A percentile compares a stretch with the other conserved stretches of the same genome.
phyloP scores from a whole-genome alignment of 2,113 vertebrate genomes.

The Benitochromis conjunctus region DNA sequence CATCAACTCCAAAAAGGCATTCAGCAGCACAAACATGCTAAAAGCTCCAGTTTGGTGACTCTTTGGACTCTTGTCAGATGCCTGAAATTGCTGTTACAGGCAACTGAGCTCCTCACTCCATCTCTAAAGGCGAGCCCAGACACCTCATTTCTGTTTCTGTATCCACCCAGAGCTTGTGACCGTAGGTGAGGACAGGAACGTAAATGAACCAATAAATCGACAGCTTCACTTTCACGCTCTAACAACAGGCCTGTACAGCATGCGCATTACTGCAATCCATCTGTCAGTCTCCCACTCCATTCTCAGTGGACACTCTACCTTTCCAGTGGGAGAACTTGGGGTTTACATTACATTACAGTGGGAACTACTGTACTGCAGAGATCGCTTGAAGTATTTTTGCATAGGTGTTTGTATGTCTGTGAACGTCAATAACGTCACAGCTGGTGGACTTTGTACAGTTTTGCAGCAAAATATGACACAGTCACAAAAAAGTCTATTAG shows the following conservation, averaged over 20 bases:
- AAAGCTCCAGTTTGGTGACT: background rate
- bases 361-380: background rate
- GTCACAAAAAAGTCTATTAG: background rate
- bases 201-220: background rate
- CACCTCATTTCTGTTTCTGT: background rate
- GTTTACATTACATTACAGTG: background rate
- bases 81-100: background rate
- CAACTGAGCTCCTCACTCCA: background rate
- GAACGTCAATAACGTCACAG: background rate
- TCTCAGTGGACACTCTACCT: background rate
- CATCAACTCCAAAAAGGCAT: no score
- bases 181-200: background rate
- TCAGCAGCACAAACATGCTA: background rate
- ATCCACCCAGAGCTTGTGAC: background rate
- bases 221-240: background rate
- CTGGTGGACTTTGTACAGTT: background rate
- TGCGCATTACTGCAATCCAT: background rate
- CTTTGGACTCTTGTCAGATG: background rate
- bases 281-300: background rate
- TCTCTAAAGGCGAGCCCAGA: background rate
- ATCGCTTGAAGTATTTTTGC: background rate
- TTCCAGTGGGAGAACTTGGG: background rate
- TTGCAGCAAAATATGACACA: background rate
- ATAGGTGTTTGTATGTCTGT: fast-evolving
- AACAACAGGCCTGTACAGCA: background rate